A percentile compares a stretch with the other conserved stretches of the same genome.
These are phyloP conservation scores for Xenopus petersii DNA, from an alignment of 2,797 vertebrate species.

Conservation along the genomic window DNA sequence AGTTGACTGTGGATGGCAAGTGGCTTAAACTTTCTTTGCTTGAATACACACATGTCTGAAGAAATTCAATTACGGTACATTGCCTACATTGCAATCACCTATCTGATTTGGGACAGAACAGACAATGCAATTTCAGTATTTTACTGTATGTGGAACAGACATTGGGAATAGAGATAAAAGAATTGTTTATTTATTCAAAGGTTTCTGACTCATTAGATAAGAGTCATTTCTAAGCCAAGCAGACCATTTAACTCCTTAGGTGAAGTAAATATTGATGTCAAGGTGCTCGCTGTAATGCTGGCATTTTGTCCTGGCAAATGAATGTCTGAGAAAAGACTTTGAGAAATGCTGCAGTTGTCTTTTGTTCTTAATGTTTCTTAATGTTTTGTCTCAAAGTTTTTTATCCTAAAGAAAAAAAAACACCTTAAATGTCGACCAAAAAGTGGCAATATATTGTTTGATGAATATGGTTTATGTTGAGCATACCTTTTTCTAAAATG, in stretches of 20 bases:
- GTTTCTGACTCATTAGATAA: constrained; percentile 3
- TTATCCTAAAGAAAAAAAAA: too few species aligned
- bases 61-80: constrained; percentile 50
- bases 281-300: background rate
- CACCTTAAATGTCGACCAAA: too few species aligned
- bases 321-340: too few species aligned
- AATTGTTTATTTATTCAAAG: constrained; percentile 7
- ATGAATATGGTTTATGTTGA: too few species aligned
- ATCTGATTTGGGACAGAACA: constrained; percentile 35
- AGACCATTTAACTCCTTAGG: background rate
- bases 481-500: too few species aligned
- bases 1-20: constrained; percentile 27
- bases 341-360: too few species aligned
- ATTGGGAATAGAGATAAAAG: background rate
- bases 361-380: too few species aligned
- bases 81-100: constrained; percentile 44
- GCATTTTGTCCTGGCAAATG: background rate
- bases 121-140: constrained; percentile 20
- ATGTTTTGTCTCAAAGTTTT: too few species aligned
- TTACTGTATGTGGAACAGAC: background rate
- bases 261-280: background rate
- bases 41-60: constrained; percentile 37
- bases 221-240: background rate
- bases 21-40: constrained; percentile 33
- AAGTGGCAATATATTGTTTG: too few species aligned